These are phyloP conservation scores for Epinotia demarniana DNA, from an alignment of 2,888 invertebrate species.

Conservation along the genomic window DNA sequence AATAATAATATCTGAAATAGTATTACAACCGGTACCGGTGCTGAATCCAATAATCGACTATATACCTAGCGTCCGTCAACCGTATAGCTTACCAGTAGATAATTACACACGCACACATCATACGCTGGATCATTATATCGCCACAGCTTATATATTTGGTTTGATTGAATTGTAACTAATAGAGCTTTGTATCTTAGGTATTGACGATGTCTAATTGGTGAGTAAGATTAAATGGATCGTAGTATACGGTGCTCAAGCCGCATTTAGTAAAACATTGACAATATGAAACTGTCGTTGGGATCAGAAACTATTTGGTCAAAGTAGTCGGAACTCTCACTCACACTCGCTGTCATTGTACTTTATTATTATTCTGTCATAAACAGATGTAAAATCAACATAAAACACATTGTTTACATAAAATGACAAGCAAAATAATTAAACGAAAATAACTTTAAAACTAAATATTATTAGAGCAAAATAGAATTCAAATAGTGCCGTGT, in stretches of 20 bases:
- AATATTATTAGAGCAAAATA: no score
- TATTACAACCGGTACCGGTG: not conserved
- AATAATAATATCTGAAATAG: constrained; percentile 25
- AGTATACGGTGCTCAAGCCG: not conserved
- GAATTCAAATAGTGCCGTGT: no score
- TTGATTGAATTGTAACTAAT: constrained; percentile 28
- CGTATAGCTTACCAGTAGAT: constrained; percentile 17
- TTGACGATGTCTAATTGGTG: not conserved
- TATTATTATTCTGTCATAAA: no score
- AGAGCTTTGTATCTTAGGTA: constrained; percentile 11
- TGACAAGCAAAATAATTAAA: no score
- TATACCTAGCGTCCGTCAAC: constrained; percentile 10
- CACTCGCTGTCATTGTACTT: not conserved
- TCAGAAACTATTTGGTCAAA: no score
- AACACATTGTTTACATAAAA: no score
- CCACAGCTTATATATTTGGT: constrained; percentile 14
- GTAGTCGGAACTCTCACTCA: not conserved
- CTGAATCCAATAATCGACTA: constrained; percentile 6
- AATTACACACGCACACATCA: constrained; percentile 16
- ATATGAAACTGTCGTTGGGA: not conserved
- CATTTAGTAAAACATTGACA: not conserved
- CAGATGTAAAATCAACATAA: no score
- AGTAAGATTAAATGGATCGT: not conserved
- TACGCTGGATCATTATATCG: constrained; percentile 17
- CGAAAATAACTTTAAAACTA: no score